Evolutionary conservation across 2,113 vertebrate genomes (phyloP).

Genomic region (Bostrychus sinensis): DNA sequence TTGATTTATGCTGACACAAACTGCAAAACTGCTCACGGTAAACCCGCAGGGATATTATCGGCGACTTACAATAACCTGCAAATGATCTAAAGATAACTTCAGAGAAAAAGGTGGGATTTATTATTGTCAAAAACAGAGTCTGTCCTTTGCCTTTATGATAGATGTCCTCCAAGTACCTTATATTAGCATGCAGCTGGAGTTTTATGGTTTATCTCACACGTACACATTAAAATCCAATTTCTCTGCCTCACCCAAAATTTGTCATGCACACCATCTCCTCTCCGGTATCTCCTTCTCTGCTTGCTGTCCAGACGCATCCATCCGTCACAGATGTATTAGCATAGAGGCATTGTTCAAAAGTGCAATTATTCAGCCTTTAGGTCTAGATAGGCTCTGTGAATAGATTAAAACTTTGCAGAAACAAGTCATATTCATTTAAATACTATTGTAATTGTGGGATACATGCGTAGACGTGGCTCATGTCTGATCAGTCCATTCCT

Average conservation of each 20-base stretch:
- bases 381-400: no score
- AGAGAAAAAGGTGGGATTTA: constrained; percentile 1
- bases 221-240: constrained; percentile 45
- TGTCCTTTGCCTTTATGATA: constrained; percentile 8
- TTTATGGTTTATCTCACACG: constrained; percentile 30
- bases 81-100: constrained; percentile 9
- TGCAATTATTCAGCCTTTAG: background rate
- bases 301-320: constrained; percentile 5
- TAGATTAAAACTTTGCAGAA: no score
- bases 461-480: no score
- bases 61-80: constrained; percentile 2
- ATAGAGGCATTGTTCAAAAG: constrained; percentile 14
- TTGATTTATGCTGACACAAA: constrained; percentile 29
- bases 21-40: no score
- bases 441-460: no score
- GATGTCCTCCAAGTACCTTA: constrained; percentile 28
- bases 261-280: constrained; percentile 27
- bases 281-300: constrained; percentile 4
- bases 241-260: constrained; percentile 32
- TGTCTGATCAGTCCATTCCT: no score
- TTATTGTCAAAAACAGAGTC: constrained; percentile 12
- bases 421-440: no score
- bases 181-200: constrained; percentile 40
- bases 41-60: constrained; percentile 1
- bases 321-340: constrained; percentile 22